Base-by-base conservation (phyloP, 2,888 invertebrate species). In the Esperia sulphurella region DNA sequence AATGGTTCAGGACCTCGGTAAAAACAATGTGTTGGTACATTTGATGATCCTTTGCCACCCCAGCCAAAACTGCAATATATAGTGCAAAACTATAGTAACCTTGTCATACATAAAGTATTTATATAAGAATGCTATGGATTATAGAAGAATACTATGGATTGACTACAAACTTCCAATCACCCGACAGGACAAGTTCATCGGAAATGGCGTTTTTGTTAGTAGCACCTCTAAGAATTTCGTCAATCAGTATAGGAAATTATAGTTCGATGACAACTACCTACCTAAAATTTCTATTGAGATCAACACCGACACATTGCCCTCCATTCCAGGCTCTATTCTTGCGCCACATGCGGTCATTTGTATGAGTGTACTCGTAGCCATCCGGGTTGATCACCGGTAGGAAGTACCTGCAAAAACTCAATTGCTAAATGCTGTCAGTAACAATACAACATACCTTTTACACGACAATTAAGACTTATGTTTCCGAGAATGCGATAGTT, bases 261-360 rank as follows among this genome's bases (percentile, higher is more conserved):
- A 21, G 21, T 5, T 21, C 21, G 21, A 21, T 21, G 21, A 21
- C 5, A 21, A 21, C 21, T 21, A 9, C 14, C 10, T 63, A 87
- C 86, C 95, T 95, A 72, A 95, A 97, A 78, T 97, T 97, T 50
- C 97, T 92, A 69, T 96, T 96, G 0, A 96, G 90, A 75, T 96
- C 96, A 0, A 94, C 93, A 0, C 96, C 96, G 0, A 68, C 55
- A 61, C 95, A 95, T 39, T 67, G 56, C 0, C 70, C 72, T 0
- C 89, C 88, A 49, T 90, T 84, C 63, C 60, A 63, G 0, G 82
- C 80, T 33, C 94, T 88, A 67, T 95, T 95, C 66, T 95, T 95
- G 30, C 95, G 91, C 97, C 97, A 97, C 69, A 97, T 82, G 33
- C 97, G 91, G 67, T 96, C 94, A 3, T 84, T 89, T 0, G 91